Base-by-base conservation (phyloP, 1,140 invertebrate genomes). In the Metaphire vulgaris region DNA sequence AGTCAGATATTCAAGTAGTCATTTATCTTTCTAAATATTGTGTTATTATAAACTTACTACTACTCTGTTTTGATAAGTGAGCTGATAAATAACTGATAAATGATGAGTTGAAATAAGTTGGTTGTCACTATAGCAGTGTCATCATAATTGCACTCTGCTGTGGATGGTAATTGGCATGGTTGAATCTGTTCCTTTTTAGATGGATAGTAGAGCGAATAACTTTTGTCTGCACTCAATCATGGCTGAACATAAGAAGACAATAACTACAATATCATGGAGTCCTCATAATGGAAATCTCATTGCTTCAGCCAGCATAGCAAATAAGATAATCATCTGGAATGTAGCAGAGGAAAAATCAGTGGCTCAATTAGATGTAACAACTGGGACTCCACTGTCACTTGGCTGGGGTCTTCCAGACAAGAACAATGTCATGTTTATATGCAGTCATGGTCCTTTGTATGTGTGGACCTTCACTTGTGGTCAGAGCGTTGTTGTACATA, bases 181-280 rank as follows among this genome's bases (percentile, higher is more conserved):
- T n/a, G n/a, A n/a, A n/a, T n/a, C n/a, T n/a, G n/a, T 56, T 56
- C 41, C 21, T 56, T 56, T 56, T 6, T 56, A 85, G 84, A 65
- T 83, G 67, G 84, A 85, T 75, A 78, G 74, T 30, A 80, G 75
- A 30, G 82, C 81, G 74, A 83, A 83, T 78, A 83, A 86, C 73
- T 87, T 86, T 79, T 80, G 83, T 31, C 77, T 88, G 66, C 79
- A 84, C 31, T 87, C 86, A 67, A 87, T 88, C 75, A 83, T 88
- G 80, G 86, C 87, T 12, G 86, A 87, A 73, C 87, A 88, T 80
- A 87, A 85, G 70, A 87, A 87, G 76, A 87, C 86, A 21, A 87
- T 88, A 32, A 86, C 85, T 26, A 83, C 83, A 1, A 82, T 88
- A 65, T 80, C 82, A 28, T 87, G 85, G 83, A 82, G 85, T 74